Conservation (phyloP, 2,888 invertebrate species). For the Cephus nigrinus region DNA sequence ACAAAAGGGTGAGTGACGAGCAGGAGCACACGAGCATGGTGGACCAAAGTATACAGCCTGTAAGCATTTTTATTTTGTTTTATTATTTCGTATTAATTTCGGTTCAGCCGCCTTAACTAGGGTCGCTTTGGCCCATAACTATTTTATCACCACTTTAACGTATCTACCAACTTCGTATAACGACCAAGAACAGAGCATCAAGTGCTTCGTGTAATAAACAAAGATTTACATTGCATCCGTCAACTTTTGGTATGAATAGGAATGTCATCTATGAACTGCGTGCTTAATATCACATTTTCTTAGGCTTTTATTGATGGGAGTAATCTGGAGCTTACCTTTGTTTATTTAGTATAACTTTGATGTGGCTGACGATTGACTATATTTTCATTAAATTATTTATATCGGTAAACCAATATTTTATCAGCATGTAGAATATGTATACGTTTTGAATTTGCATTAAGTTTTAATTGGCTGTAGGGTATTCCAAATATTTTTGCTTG, state of each 20-base stretch:
- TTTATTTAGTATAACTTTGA: slow-evolving; percentile 14
- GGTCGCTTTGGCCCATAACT: neutral
- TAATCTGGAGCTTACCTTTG: slow-evolving; percentile 59
- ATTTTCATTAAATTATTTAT: neutral
- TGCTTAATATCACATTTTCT: neutral
- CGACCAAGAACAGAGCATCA: neutral
- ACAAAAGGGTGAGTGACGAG: slow-evolving; percentile 93
- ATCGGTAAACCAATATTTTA: neutral
- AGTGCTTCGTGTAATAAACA: neutral
- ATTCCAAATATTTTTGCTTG: neutral
- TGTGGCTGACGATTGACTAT: neutral
- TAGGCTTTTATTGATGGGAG: neutral
- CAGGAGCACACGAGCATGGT: slow-evolving; percentile 64
- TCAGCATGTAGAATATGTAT: neutral
- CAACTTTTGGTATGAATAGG: neutral
- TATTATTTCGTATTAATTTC: slow-evolving; percentile 21
- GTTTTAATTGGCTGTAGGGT: neutral
- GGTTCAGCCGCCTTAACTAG: neutral
- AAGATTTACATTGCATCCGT: neutral
- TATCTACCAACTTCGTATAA: neutral
- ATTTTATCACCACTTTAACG: neutral
- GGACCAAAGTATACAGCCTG: slow-evolving; percentile 75
- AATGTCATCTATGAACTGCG: neutral
- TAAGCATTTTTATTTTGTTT: slow-evolving; percentile 70
- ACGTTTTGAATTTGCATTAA: neutral